Percentiles rank a stretch among this genome's conserved stretches.
Conservation (phyloP, 1,140 invertebrate species). For the Spodoptera litura region DNA sequence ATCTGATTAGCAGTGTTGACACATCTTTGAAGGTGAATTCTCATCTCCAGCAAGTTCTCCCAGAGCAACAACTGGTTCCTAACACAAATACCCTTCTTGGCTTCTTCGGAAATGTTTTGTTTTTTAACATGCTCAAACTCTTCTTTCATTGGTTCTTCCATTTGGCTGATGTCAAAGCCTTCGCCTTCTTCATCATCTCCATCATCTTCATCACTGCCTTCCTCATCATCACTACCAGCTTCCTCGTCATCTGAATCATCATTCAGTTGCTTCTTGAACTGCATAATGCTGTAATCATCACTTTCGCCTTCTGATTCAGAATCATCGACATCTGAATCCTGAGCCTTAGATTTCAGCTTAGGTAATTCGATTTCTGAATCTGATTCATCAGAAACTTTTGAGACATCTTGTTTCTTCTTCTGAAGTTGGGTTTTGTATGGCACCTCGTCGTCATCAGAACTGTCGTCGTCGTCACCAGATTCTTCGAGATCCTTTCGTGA, state of each 20-base stretch:
- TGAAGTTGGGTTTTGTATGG: background rate
- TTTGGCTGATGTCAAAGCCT: conserved; percentile 82
- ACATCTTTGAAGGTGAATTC: conserved; percentile 95
- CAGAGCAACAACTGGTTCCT: conserved; percentile 92
- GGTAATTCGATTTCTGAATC: conserved; percentile 6
- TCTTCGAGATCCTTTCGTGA: conserved; percentile 79
- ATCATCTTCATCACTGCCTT: conserved; percentile 62
- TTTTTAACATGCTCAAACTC: conserved; percentile 87
- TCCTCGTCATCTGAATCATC: conserved; percentile 52
- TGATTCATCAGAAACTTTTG: conserved; percentile 31
- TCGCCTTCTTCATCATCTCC: conserved; percentile 72
- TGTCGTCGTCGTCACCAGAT: conserved; percentile 58
- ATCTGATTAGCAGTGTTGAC: conserved; percentile 91
- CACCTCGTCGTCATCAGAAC: conserved; percentile 26
- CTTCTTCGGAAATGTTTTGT: conserved; percentile 87
- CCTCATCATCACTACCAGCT: conserved; percentile 17
- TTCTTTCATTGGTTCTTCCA: conserved; percentile 78
- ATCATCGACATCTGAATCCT: conserved; percentile 47
- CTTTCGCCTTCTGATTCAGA: conserved; percentile 62
- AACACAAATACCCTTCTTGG: conserved; percentile 92
- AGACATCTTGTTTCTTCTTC: conserved; percentile 2
- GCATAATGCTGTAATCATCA: conserved; percentile 73
- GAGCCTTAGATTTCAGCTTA: background rate
- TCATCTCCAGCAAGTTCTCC: conserved; percentile 93
- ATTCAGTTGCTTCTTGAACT: conserved; percentile 63